These are phyloP conservation scores for Calameuta idolon DNA, from an alignment of 2,888 invertebrate genomes.

Conservation along the genomic window DNA sequence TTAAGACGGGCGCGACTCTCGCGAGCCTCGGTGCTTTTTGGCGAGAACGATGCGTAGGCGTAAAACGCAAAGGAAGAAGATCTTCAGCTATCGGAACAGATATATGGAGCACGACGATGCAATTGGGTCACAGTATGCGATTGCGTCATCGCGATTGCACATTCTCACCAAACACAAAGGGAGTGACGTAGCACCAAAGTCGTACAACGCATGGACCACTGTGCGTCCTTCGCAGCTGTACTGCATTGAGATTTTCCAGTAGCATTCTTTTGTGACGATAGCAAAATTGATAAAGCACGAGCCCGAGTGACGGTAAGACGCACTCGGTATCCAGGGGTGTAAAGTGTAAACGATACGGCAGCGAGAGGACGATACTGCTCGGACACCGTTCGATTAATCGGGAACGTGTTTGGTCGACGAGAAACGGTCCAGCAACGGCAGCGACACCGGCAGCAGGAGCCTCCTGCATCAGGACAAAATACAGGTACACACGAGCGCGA, in stretches of 20 bases:
- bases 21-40: background rate
- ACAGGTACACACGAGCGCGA: conserved; percentile 8
- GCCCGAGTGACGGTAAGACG: background rate
- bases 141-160: background rate
- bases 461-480: background rate
- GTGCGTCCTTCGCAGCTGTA: background rate
- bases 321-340: conserved; percentile 31
- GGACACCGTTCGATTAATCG: conserved; percentile 47
- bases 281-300: background rate
- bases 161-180: background rate
- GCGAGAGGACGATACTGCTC: conserved; percentile 26
- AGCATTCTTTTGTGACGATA: background rate
- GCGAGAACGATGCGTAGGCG: background rate
- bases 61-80: background rate
- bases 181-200: background rate
- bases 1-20: conserved; percentile 30
- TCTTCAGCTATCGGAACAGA: background rate
- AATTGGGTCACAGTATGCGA: background rate
- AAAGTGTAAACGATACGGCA: conserved; percentile 46
- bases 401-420: conserved; percentile 30
- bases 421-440: conserved; percentile 4
- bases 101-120: background rate
- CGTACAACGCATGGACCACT: background rate
- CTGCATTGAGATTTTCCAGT: background rate
- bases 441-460: background rate